Evolutionary conservation across 2,797 vertebrate genomes (phyloP).

Genomic region (Aplochiton taeniatus): DNA sequence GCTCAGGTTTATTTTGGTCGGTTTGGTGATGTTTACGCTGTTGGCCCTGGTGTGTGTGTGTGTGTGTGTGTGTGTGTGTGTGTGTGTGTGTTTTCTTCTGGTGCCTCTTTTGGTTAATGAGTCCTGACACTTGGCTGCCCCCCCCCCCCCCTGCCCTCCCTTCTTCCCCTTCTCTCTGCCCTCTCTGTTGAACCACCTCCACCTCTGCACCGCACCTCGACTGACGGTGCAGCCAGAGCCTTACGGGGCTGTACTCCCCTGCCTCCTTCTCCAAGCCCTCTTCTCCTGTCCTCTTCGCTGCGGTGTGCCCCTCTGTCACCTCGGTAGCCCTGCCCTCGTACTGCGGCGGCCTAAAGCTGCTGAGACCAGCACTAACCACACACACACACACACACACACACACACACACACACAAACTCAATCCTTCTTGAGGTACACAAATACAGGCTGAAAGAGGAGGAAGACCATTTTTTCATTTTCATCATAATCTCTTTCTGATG

Average conservation of each 20-base stretch:
- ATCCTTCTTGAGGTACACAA: too few species aligned
- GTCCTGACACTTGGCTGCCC: constrained; percentile 42
- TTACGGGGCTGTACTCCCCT: too few species aligned
- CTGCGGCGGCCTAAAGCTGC: background rate
- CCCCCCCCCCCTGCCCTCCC: constrained; percentile 17
- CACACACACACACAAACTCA: too few species aligned
- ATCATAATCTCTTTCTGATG: too few species aligned
- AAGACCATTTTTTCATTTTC: too few species aligned
- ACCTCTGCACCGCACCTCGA: constrained; percentile 6
- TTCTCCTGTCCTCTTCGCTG: background rate
- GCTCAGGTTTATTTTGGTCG: constrained; percentile 28
- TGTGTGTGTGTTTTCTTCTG: constrained; percentile 27
- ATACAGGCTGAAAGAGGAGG: too few species aligned
- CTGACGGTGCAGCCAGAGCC: background rate
- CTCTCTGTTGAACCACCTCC: constrained; percentile 7
- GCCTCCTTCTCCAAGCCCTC: background rate
- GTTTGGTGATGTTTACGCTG: constrained; percentile 25
- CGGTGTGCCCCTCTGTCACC: too few species aligned
- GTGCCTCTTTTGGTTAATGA: constrained; percentile 43
- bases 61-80: constrained; percentile 6
- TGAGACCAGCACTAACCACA: constrained; percentile 3
- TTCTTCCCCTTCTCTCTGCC: constrained; percentile 9
- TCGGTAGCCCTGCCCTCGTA: background rate
- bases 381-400: constrained; percentile 12
- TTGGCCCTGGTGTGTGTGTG: constrained; percentile 20